Conservation (phyloP, 1,140 invertebrate species). For the Lepidurus couesii region DNA sequence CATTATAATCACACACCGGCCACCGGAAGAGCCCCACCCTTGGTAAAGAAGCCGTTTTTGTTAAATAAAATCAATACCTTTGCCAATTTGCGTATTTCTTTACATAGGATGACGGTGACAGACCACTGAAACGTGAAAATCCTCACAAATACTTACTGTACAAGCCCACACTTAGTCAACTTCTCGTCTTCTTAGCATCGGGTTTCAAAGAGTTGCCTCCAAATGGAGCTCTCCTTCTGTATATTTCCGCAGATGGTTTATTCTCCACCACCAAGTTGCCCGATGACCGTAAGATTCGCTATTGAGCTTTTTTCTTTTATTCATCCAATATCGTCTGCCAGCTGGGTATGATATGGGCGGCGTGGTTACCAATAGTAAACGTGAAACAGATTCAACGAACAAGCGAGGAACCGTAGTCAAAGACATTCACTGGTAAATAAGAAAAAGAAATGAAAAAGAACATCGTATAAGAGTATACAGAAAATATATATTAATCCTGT, state of each 20-base stretch:
- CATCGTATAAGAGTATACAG: background rate
- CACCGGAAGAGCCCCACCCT: constrained; percentile 18
- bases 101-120: constrained; percentile 59
- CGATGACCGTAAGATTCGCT: constrained; percentile 68
- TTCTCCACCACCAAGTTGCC: constrained; percentile 80
- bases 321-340: constrained; percentile 33
- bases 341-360: constrained; percentile 90
- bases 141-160: constrained; percentile 95
- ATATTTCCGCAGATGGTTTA: constrained; percentile 89
- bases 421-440: constrained; percentile 64
- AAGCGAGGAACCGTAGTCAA: constrained; percentile 61
- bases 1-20: constrained; percentile 47
- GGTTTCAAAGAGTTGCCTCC: constrained; percentile 84
- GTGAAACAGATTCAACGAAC: constrained; percentile 60
- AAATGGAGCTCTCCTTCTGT: constrained; percentile 83
- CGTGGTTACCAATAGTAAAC: constrained; percentile 75
- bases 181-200: constrained; percentile 87
- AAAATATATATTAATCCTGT: background rate
- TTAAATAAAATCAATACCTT: background rate
- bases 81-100: constrained; percentile 25
- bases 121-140: constrained; percentile 71
- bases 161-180: constrained; percentile 89
- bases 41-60: constrained; percentile 23
- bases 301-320: background rate
- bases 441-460: background rate